Conservation (phyloP, 2,888 invertebrate species). For the Leptinotarsa rubiginosa region DNA sequence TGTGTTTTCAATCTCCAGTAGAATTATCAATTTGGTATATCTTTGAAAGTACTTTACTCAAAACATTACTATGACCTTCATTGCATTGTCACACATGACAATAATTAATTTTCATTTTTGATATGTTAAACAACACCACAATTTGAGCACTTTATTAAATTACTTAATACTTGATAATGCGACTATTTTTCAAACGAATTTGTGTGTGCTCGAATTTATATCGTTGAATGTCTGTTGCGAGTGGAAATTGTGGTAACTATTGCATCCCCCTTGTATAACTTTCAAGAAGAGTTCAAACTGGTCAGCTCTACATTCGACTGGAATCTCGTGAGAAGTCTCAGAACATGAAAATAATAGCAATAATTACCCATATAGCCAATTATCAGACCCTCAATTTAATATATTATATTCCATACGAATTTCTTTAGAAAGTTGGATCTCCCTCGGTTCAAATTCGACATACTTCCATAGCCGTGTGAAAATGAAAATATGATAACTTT, state of each 20-base stretch:
- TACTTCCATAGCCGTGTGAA: constrained; percentile 15
- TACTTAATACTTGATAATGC: no score
- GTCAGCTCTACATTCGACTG: neutral
- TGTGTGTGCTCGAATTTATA: no score
- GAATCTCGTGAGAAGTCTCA: constrained; percentile 18
- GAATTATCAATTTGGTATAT: no score
- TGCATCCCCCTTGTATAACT: neutral
- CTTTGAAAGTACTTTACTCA: no score
- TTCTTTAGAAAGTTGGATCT: constrained; percentile 18
- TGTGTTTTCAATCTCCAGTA: no score
- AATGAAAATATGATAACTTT: constrained; percentile 17
- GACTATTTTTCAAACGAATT: no score
- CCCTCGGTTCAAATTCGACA: constrained; percentile 14
- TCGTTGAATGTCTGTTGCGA: neutral
- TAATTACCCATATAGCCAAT: constrained; percentile 4
- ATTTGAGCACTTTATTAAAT: no score
- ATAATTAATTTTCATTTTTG: no score
- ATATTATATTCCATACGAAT: constrained; percentile 13
- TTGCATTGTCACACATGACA: no score
- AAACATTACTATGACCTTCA: no score
- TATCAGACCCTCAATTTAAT: constrained; percentile 6
- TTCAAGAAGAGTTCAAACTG: neutral
- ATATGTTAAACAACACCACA: no score
- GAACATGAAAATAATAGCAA: constrained; percentile 6
- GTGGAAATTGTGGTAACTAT: neutral